A percentile compares a stretch with the other conserved stretches of the same genome.
Evolutionary conservation across 2,113 vertebrate genomes (phyloP).

Genomic region (Phrynosoma blainvillii): DNA sequence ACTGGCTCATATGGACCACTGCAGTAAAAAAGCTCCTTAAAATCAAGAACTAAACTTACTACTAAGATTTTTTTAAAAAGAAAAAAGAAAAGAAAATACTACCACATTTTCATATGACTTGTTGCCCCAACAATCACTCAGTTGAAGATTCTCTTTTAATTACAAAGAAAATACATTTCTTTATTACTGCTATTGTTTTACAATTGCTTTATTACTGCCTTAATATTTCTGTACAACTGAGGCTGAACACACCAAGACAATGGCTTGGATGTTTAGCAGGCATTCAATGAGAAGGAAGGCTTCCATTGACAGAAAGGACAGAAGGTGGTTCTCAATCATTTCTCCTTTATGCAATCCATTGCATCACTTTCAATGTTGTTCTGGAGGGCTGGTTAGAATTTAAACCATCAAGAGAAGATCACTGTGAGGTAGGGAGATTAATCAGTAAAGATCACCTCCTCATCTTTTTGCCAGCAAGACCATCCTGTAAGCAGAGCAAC

Average conservation of each 20-base stretch:
- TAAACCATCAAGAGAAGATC: not conserved
- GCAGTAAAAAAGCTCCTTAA: not conserved
- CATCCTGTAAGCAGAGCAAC: not conserved
- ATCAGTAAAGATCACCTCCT: not conserved
- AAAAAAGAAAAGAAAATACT: not conserved
- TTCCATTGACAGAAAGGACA: not conserved
- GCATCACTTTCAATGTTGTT: not conserved
- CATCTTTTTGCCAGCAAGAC: not conserved
- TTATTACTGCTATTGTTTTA: too few relatives aligned
- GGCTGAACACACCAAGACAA: not conserved
- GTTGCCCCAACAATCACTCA: not conserved
- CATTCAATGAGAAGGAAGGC: not conserved
- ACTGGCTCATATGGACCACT: not conserved
- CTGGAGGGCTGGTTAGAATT: not conserved
- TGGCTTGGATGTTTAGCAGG: not conserved
- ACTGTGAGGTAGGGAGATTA: not conserved
- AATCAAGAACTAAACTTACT: not conserved
- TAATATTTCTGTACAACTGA: not conserved
- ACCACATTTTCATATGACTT: not conserved
- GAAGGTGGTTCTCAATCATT: not conserved
- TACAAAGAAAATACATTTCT: not conserved
- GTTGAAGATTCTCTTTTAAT: not conserved
- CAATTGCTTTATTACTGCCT: not conserved
- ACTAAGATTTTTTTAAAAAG: not conserved
- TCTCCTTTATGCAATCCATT: not conserved